Conservation (phyloP, 2,113 vertebrate species). For the Pardalotus punctatus region DNA sequence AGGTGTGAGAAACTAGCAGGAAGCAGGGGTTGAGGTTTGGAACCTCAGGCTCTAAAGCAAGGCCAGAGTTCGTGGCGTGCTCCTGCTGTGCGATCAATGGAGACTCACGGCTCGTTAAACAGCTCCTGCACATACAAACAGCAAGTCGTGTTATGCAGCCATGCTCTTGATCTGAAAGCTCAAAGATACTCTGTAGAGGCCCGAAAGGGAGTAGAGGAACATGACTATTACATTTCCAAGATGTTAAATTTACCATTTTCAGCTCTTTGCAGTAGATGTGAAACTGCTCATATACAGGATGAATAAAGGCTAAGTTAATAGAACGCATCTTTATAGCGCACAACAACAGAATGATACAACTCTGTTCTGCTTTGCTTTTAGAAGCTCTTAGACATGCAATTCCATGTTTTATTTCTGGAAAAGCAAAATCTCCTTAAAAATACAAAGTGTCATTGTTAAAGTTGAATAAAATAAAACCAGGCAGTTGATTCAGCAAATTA, state of each 20-base stretch:
- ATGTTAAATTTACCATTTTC: not conserved
- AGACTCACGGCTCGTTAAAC: not conserved
- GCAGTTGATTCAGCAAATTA: not conserved
- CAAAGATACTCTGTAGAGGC: not conserved
- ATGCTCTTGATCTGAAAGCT: not conserved
- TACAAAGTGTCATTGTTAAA: not conserved
- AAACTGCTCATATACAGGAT: not conserved
- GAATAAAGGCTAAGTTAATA: accelerated
- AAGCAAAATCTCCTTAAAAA: not conserved
- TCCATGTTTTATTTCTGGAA: not conserved
- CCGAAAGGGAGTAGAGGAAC: not conserved
- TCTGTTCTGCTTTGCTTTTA: not conserved
- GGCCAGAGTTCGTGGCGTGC: not conserved
- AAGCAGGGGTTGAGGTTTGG: not conserved
- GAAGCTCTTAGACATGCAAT: not conserved
- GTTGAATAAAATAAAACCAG: not conserved
- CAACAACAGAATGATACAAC: accelerated
- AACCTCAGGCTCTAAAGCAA: not conserved
- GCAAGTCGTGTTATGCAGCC: not conserved
- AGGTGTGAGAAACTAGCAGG: not conserved
- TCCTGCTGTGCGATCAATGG: not conserved
- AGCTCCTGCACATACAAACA: not conserved
- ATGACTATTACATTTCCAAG: accelerated
- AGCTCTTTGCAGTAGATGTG: not conserved
- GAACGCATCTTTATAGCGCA: accelerated